Conservation (phyloP, 1,140 invertebrate genomes). For the Trichonephila inaurata region DNA sequence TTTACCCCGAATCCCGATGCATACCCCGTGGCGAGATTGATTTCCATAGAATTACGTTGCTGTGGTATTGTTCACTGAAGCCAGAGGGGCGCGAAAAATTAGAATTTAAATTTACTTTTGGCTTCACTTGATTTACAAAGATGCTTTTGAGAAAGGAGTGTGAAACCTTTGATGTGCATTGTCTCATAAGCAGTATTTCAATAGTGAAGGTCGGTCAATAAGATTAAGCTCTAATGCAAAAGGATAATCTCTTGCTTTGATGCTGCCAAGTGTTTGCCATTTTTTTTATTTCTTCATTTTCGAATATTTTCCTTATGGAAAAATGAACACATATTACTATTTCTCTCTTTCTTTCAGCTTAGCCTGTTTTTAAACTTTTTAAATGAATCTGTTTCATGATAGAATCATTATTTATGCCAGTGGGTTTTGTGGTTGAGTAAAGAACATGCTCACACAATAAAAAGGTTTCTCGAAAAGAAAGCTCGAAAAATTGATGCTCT, state of each 20-base stretch:
- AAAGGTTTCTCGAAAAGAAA: not conserved
- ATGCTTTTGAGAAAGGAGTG: not conserved
- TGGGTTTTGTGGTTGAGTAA: not conserved
- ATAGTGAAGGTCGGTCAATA: constrained; percentile 64
- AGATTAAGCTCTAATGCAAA: constrained; percentile 63
- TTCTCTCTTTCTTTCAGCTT: not conserved
- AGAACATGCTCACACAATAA: not conserved
- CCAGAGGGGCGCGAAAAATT: constrained; percentile 61
- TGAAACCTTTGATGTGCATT: constrained; percentile 25
- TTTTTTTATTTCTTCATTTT: not conserved
- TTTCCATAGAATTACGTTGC: constrained; percentile 74
- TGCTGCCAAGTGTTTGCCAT: not conserved
- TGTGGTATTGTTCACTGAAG: constrained; percentile 63
- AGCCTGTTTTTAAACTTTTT: not conserved
- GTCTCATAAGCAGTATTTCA: constrained; percentile 74
- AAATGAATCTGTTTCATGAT: not conserved
- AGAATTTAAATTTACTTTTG: constrained; percentile 73
- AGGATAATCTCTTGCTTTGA: constrained; percentile 40
- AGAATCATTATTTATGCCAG: not conserved
- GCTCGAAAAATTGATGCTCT: not conserved
- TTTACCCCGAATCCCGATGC: constrained; percentile 30
- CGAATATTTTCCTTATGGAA: not conserved
- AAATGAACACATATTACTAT: constrained; percentile 28
- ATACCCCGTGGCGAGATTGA: constrained; percentile 71
- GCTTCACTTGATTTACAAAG: constrained; percentile 56